phyloP scores from a whole-genome alignment of 2,113 vertebrate species.

The Chionodraco myersi region DNA sequence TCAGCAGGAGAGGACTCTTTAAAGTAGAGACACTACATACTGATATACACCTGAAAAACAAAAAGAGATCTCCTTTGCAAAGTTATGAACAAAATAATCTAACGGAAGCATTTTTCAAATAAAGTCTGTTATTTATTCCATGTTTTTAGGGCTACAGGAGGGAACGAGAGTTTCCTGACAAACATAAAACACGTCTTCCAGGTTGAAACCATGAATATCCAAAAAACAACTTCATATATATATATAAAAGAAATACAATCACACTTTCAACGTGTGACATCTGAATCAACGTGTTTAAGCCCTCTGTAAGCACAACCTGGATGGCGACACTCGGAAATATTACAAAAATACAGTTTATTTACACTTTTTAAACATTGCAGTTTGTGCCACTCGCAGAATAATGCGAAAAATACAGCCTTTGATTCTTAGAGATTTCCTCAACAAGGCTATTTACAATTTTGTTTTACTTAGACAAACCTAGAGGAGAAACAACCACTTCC shows the following conservation, averaged over 20 bases:
- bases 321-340: constrained; percentile 1
- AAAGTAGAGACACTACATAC: too few relatives aligned
- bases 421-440: constrained; percentile 5
- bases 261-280: background rate
- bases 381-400: constrained; percentile 20
- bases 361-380: constrained; percentile 52
- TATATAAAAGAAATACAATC: background rate
- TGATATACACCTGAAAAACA: too few relatives aligned
- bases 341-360: constrained; percentile 67
- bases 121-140: constrained; percentile 48
- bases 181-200: constrained; percentile 19
- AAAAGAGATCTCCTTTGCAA: too few relatives aligned
- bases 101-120: background rate
- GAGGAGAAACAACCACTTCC: background rate
- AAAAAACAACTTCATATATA: constrained; percentile 3
- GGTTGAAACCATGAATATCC: background rate
- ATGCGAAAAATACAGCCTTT: constrained; percentile 8
- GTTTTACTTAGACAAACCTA: background rate
- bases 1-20: too few relatives aligned
- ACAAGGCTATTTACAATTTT: background rate
- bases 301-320: constrained; percentile 15
- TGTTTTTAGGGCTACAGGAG: constrained; percentile 19
- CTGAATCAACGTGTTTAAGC: background rate
- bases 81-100: background rate
- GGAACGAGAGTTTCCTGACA: constrained; percentile 8